Evolutionary conservation across 2,888 invertebrate species (phyloP).

Genomic region (Yponomeuta cagnagella): DNA sequence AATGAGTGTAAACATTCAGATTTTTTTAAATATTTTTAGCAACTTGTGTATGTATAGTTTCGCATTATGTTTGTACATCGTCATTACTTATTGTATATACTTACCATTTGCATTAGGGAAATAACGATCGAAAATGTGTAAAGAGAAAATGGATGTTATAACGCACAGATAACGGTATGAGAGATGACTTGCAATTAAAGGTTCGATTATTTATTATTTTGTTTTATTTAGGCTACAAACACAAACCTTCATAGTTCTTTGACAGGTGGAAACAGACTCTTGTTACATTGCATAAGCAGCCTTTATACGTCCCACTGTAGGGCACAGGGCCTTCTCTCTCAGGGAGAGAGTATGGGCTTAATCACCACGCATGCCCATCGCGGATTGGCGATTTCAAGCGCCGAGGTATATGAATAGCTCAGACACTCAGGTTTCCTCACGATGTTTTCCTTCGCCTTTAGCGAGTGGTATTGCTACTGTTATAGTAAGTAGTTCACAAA

Average conservation of each 20-base stretch:
- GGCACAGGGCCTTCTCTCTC: too few species aligned
- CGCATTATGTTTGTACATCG: slow-evolving; percentile 1
- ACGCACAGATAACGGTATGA: slow-evolving; percentile 6
- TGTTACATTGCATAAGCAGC: background rate
- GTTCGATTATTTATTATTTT: slow-evolving; percentile 1
- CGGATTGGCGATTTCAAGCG: too few species aligned
- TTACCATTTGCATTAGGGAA: background rate
- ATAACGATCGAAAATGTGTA: background rate
- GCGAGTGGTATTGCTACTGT: too few species aligned
- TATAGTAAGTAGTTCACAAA: too few species aligned
- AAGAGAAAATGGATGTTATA: background rate
- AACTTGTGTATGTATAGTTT: slow-evolving; percentile 6
- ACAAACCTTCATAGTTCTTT: background rate
- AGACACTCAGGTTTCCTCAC: too few species aligned
- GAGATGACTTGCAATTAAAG: slow-evolving; percentile 8
- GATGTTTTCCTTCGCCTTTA: too few species aligned
- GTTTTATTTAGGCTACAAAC: slow-evolving; percentile 3
- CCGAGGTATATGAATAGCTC: too few species aligned
- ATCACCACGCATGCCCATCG: too few species aligned
- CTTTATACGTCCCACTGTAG: too few species aligned
- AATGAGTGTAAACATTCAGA: slow-evolving; percentile 10
- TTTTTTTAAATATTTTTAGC: slow-evolving; percentile 3
- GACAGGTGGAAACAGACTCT: background rate
- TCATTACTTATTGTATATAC: slow-evolving; percentile 7
- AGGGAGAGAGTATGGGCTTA: too few species aligned